Percentiles rank a stretch among this genome's conserved stretches.
Conservation (phyloP, 2,888 invertebrate genomes). For the Torymus aiolomorphi region DNA sequence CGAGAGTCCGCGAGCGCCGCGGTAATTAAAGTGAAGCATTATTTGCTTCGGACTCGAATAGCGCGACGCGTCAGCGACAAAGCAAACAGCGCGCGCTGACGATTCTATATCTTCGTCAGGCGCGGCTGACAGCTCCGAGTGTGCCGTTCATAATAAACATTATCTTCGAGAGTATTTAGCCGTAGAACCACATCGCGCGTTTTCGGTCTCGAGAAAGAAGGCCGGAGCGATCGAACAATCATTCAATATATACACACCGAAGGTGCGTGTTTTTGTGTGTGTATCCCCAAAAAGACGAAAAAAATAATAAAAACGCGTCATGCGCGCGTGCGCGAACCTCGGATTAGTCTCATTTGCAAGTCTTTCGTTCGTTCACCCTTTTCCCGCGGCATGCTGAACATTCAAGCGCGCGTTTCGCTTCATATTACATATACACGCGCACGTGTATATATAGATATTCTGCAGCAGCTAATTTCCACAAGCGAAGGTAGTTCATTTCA, state of each 20-base stretch:
- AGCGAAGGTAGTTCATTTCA: constrained; percentile 65
- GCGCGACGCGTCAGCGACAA: not conserved
- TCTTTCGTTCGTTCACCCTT: constrained; percentile 8
- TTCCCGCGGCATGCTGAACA: constrained; percentile 41
- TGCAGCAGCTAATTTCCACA: constrained; percentile 58
- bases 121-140: constrained; percentile 1
- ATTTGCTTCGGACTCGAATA: not conserved
- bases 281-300: not conserved
- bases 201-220: not conserved
- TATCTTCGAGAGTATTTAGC: not conserved
- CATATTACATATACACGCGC: no score
- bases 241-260: constrained; percentile 4
- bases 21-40: constrained; percentile 30
- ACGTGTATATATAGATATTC: constrained; percentile 24
- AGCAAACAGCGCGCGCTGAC: constrained; percentile 5
- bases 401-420: constrained; percentile 32
- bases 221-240: not conserved
- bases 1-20: not conserved
- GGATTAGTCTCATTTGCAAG: constrained; percentile 30
- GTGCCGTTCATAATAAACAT: constrained; percentile 6
- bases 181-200: not conserved
- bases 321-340: constrained; percentile 12
- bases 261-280: not conserved
- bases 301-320: not conserved
- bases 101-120: constrained; percentile 10